Conservation (phyloP, 2,888 invertebrate species). For the Volucella inflata region DNA sequence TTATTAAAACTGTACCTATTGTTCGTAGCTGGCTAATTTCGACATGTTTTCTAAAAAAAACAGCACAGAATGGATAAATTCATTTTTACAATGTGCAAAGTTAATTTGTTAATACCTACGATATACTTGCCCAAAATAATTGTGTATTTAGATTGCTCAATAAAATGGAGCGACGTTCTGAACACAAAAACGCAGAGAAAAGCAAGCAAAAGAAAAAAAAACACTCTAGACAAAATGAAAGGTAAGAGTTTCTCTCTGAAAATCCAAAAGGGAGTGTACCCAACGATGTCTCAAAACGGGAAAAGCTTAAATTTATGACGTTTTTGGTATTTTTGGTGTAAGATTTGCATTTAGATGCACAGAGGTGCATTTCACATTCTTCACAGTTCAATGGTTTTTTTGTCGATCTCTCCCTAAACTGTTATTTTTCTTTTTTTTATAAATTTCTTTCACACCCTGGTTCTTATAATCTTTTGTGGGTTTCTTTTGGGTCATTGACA, state of each 20-base stretch:
- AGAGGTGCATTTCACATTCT: constrained; percentile 36
- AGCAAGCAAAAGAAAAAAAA: too few species aligned
- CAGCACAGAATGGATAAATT: too few species aligned
- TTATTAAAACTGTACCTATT: too few species aligned
- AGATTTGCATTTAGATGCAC: constrained; percentile 66
- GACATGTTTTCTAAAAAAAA: too few species aligned
- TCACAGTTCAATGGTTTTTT: constrained; percentile 37
- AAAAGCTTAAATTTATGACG: constrained; percentile 60
- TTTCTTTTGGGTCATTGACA: constrained; percentile 10
- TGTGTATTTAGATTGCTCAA: too few species aligned
- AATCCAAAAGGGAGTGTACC: constrained; percentile 10
- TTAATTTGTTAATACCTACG: too few species aligned
- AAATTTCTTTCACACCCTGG: background rate
- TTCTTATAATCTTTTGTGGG: background rate
- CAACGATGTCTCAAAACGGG: constrained; percentile 13
- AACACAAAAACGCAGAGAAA: too few species aligned
- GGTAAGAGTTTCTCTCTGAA: background rate
- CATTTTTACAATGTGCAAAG: too few species aligned
- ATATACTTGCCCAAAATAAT: too few species aligned
- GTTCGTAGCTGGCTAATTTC: too few species aligned
- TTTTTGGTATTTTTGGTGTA: constrained; percentile 28
- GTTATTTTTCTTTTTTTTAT: background rate
- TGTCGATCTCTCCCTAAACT: background rate
- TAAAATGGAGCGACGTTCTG: too few species aligned
- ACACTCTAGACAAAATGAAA: too few species aligned